Conservation (phyloP, 2,797 vertebrate genomes). For the Loris lydekkerianus region DNA sequence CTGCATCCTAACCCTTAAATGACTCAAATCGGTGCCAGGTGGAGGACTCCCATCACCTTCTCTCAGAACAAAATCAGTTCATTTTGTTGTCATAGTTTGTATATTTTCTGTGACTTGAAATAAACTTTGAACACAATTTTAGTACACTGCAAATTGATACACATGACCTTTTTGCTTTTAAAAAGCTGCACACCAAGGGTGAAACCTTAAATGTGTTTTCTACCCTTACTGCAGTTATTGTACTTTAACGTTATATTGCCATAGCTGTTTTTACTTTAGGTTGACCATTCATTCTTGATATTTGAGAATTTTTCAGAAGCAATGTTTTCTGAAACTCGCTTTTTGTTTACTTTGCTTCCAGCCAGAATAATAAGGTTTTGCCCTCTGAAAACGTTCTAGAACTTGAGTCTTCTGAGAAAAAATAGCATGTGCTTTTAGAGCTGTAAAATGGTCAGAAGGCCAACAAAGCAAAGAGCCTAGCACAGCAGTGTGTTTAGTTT, state of each 20-base stretch:
- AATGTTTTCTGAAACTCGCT: constrained; percentile 66
- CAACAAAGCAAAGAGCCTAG: constrained; percentile 51
- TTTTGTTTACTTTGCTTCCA: constrained; percentile 74
- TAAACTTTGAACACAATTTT: constrained; percentile 86
- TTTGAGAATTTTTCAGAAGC: constrained; percentile 72
- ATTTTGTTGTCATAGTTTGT: constrained; percentile 81
- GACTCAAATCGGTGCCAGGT: constrained; percentile 73
- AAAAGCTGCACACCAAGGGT: constrained; percentile 66
- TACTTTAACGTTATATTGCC: constrained; percentile 68
- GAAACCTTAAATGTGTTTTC: constrained; percentile 67
- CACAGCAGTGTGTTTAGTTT: constrained; percentile 60
- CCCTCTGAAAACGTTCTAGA: constrained; percentile 68
- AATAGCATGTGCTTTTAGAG: constrained; percentile 54
- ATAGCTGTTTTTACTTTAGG: constrained; percentile 58
- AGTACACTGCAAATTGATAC: constrained; percentile 79
- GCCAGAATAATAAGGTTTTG: constrained; percentile 60
- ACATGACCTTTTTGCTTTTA: constrained; percentile 76
- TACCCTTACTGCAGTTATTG: constrained; percentile 62
- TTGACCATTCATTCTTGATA: constrained; percentile 67
- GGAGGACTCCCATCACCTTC: constrained; percentile 72
- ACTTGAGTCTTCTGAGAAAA: constrained; percentile 58
- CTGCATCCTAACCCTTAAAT: constrained; percentile 71
- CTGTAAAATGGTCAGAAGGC: constrained; percentile 61
- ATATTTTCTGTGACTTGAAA: constrained; percentile 84
- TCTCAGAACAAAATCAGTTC: constrained; percentile 71